Evolutionary conservation across 2,888 invertebrate species (phyloP).

Genomic region (Scaeva pyrastri): DNA sequence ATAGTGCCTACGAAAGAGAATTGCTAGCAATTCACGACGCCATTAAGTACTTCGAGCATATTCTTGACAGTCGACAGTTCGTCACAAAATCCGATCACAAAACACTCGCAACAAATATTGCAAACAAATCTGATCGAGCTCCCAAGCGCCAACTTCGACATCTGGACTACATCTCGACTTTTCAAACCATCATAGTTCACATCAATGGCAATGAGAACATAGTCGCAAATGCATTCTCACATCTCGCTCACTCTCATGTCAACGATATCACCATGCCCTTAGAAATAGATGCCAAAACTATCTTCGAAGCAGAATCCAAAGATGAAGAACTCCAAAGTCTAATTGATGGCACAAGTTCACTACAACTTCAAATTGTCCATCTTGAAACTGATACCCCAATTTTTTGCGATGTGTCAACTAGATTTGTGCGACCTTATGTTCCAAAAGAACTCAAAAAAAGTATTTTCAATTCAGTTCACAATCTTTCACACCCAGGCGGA

Average conservation of each 20-base stretch:
- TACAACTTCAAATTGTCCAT: background rate
- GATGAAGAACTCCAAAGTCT: too few species aligned
- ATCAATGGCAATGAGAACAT: too few species aligned
- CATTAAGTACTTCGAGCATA: conserved; percentile 48
- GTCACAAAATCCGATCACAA: conserved; percentile 62
- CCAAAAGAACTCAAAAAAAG: conserved; percentile 28
- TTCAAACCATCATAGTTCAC: background rate
- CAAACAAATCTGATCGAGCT: conserved; percentile 77
- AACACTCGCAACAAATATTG: conserved; percentile 78
- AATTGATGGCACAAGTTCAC: too few species aligned
- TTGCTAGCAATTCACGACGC: too few species aligned
- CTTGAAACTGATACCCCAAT: background rate
- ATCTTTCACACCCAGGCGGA: too few species aligned
- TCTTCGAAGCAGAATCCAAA: too few species aligned
- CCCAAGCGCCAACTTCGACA: conserved; percentile 80
- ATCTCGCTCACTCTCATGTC: too few species aligned
- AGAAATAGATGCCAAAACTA: too few species aligned
- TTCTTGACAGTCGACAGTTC: conserved; percentile 64
- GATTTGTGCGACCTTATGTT: conserved; percentile 43
- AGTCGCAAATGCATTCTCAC: too few species aligned
- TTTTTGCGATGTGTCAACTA: conserved; percentile 18
- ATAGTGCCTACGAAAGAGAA: conserved; percentile 53
- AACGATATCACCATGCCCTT: too few species aligned
- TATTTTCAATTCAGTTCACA: conserved; percentile 46
- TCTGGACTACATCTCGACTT: conserved; percentile 78